A percentile compares a stretch with the other conserved stretches of the same genome.
Conservation (phyloP, 2,888 invertebrate genomes). For the Macrophya annulata region DNA sequence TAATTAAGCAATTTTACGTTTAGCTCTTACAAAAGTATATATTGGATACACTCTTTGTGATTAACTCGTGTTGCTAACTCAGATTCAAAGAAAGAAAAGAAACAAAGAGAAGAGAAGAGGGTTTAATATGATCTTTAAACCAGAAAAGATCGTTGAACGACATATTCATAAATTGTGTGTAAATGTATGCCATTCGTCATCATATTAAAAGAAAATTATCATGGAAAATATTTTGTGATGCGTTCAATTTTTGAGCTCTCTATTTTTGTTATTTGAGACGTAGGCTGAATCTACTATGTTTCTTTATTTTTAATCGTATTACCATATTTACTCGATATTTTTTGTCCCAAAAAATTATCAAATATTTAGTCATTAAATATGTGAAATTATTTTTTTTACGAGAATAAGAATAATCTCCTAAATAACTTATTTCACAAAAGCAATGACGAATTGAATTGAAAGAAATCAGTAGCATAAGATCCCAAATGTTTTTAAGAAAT, state of each 20-base stretch:
- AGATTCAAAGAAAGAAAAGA: not conserved
- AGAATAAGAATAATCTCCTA: not conserved
- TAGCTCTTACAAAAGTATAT: conserved; percentile 1
- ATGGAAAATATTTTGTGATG: conserved; percentile 23
- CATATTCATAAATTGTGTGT: conserved; percentile 42
- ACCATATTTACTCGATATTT: conserved; percentile 22
- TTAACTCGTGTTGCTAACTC: conserved; percentile 4
- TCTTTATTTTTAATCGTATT: not conserved
- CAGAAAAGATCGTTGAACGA: not conserved
- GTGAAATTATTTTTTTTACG: not conserved
- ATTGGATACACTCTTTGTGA: conserved; percentile 27
- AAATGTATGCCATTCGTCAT: conserved; percentile 34
- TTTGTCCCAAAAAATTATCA: not conserved
- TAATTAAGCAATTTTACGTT: conserved; percentile 16
- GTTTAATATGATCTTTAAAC: not conserved
- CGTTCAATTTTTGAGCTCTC: conserved; percentile 45
- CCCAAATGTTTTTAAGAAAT: not conserved
- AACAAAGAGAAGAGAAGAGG: conserved; percentile 1
- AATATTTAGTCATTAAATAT: not conserved
- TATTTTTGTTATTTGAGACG: conserved; percentile 48
- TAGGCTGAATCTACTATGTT: not conserved
- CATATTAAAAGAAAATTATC: conserved; percentile 4
- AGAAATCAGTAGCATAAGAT: not conserved
- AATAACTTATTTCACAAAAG: not conserved
- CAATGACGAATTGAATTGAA: not conserved